Evolutionary conservation across 2,888 invertebrate genomes (phyloP).

Genomic region (Pachycephus smyrnensis): DNA sequence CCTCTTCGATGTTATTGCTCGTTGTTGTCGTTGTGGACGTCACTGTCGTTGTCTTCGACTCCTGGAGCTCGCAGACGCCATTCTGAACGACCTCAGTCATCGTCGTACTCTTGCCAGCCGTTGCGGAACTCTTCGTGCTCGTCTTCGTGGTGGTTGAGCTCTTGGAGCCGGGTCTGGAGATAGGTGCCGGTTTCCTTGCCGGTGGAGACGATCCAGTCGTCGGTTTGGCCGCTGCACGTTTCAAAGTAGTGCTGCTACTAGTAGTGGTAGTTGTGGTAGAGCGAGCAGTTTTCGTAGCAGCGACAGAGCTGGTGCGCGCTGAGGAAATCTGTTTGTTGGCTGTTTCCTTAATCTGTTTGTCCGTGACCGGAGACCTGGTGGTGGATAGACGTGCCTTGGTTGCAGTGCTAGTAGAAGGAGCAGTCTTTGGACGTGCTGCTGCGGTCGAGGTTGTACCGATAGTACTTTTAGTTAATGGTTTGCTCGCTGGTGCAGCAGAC

Average conservation of each 20-base stretch:
- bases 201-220: conserved; percentile 35
- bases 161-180: conserved; percentile 35
- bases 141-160: conserved; percentile 27
- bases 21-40: conserved; percentile 51
- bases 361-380: conserved; percentile 53
- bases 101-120: background rate
- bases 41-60: conserved; percentile 45
- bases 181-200: conserved; percentile 40
- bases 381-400: conserved; percentile 47
- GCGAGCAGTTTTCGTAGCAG: conserved; percentile 37
- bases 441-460: conserved; percentile 39
- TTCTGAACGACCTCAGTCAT: conserved; percentile 48
- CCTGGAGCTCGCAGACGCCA: conserved; percentile 48
- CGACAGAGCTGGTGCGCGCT: conserved; percentile 63
- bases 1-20: conserved; percentile 55
- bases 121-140: conserved; percentile 23
- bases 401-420: conserved; percentile 46
- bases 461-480: conserved; percentile 52
- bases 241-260: conserved; percentile 20
- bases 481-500: conserved; percentile 49
- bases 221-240: conserved; percentile 13
- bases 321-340: conserved; percentile 77
- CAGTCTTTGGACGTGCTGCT: conserved; percentile 42
- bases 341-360: conserved; percentile 78
- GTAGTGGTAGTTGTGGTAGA: conserved; percentile 36